Evolutionary conservation across 2,888 invertebrate species (phyloP).

Genomic region (Nasonovia ribisnigri): DNA sequence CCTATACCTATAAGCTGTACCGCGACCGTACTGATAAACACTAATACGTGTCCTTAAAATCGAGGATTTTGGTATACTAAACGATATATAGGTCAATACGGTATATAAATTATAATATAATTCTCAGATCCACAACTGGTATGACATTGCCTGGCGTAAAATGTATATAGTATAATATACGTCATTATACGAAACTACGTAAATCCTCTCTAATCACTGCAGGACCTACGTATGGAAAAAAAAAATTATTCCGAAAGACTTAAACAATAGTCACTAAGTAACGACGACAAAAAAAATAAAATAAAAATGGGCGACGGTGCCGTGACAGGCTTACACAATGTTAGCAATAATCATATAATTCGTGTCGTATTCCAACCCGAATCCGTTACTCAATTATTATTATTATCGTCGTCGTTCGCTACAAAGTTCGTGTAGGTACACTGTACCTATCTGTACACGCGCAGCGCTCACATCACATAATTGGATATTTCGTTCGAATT

Average conservation of each 20-base stretch:
- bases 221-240: neutral
- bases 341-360: neutral
- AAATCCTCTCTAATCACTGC: neutral
- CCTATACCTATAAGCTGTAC: too few relatives aligned
- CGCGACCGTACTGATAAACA: too few relatives aligned
- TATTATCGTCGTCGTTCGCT: neutral
- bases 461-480: neutral
- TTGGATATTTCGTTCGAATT: neutral
- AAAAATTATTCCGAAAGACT: neutral
- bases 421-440: neutral
- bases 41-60: neutral
- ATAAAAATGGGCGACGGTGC: neutral
- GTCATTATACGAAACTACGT: neutral
- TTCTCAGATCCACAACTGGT: neutral
- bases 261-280: neutral
- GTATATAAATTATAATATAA: too few relatives aligned
- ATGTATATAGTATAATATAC: neutral
- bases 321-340: neutral
- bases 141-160: neutral
- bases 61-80: neutral
- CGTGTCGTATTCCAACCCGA: neutral
- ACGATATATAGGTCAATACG: neutral
- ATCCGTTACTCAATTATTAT: constrained; percentile 4
- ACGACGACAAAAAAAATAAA: neutral
- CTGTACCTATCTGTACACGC: neutral